These are phyloP conservation scores for Morus bassanus DNA, from an alignment of 2,797 vertebrate species.

Conservation along the genomic window DNA sequence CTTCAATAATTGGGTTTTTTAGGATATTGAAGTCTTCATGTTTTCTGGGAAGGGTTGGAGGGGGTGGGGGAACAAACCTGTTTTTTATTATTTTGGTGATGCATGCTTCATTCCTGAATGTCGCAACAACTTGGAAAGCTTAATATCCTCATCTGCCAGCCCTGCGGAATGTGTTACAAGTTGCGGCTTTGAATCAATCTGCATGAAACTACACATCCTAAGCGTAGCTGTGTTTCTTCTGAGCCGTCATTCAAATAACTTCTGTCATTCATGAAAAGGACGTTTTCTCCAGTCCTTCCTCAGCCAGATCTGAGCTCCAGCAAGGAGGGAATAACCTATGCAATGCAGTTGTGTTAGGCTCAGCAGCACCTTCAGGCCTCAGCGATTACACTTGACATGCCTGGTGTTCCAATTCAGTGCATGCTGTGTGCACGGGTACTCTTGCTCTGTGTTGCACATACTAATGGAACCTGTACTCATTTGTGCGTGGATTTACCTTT, in stretches of 20 bases:
- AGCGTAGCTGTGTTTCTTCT: not conserved
- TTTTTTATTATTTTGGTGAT: slow-evolving; percentile 25
- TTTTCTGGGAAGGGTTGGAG: not conserved
- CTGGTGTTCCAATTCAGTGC: not conserved
- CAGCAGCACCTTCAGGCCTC: not conserved
- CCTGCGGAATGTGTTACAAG: not conserved
- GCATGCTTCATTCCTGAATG: not conserved
- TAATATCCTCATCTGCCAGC: not conserved
- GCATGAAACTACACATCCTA: not conserved
- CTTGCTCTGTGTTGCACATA: not conserved
- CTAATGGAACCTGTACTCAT: not conserved
- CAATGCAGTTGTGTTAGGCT: not conserved
- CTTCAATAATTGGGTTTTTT: not conserved
- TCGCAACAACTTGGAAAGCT: not conserved
- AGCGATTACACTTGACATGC: not conserved
- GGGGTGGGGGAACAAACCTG: not conserved
- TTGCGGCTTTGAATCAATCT: not conserved
- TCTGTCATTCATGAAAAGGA: not conserved
- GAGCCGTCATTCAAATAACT: not conserved
- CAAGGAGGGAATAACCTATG: not conserved
- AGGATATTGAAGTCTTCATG: not conserved
- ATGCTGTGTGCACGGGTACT: not conserved
- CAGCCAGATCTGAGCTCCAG: not conserved
- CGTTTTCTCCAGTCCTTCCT: not conserved
- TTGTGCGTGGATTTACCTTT: not conserved